phyloP scores from a whole-genome alignment of 2,797 vertebrate genomes.

The Xenopus petersii region DNA sequence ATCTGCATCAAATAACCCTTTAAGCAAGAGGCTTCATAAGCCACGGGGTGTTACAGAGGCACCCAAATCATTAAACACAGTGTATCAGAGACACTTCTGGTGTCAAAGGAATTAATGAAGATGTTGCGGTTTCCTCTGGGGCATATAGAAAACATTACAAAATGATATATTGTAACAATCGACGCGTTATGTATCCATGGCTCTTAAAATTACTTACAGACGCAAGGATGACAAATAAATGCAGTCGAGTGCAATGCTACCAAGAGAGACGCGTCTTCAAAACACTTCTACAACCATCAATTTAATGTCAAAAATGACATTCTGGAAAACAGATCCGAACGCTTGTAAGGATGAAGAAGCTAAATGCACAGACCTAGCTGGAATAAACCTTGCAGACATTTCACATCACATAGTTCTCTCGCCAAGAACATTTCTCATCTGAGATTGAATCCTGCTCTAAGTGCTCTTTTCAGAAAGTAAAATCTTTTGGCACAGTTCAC shows the following conservation, averaged over 20 bases:
- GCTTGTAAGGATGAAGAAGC: background rate
- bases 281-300: background rate
- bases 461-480: slow-evolving; percentile 51
- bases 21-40: too few relatives aligned
- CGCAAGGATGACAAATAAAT: background rate
- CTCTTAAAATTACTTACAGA: background rate
- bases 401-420: slow-evolving; percentile 5
- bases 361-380: background rate
- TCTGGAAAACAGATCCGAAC: background rate
- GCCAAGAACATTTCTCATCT: slow-evolving; percentile 33
- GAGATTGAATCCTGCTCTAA: slow-evolving; percentile 55
- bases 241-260: background rate
- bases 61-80: too few relatives aligned
- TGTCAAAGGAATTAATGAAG: too few relatives aligned
- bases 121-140: too few relatives aligned
- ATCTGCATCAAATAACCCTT: too few relatives aligned
- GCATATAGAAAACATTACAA: background rate
- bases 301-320: slow-evolving; percentile 9
- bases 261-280: background rate
- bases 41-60: too few relatives aligned
- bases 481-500: slow-evolving; percentile 54
- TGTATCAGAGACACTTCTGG: too few relatives aligned
- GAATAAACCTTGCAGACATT: slow-evolving; percentile 16
- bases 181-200: too few relatives aligned
- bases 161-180: background rate